Evolutionary conservation across 2,797 vertebrate genomes (phyloP).

Genomic region (Xerus rutilus): DNA sequence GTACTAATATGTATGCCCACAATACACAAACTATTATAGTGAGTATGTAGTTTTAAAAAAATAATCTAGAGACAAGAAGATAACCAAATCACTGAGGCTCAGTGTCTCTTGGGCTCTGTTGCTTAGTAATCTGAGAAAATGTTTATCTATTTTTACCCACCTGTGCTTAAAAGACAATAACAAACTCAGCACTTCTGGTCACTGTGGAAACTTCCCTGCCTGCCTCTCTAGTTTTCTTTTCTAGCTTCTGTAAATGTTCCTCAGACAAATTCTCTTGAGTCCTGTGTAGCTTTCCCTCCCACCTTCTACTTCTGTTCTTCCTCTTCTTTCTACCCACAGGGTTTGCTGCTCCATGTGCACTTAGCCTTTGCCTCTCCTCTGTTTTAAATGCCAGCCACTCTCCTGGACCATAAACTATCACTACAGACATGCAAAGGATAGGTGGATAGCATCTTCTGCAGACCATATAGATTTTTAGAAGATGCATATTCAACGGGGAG

Average conservation of each 20-base stretch:
- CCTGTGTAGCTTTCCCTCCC: not conserved
- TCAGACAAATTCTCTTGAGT: not conserved
- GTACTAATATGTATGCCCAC: not conserved
- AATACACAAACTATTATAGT: not conserved
- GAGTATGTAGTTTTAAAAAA: not conserved
- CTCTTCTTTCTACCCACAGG: not conserved
- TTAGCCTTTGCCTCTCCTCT: conserved; percentile 22
- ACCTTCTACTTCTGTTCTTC: not conserved
- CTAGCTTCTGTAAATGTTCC: not conserved
- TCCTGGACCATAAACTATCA: conserved; percentile 10
- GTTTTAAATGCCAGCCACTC: not conserved
- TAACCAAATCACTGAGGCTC: not conserved
- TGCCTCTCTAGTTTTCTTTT: conserved; percentile 27
- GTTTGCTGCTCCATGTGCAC: not conserved
- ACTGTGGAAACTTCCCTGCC: conserved; percentile 42
- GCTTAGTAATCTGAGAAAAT: conserved; percentile 64
- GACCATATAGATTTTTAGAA: not conserved
- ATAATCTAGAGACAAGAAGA: conserved; percentile 11
- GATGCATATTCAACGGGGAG: conserved; percentile 13
- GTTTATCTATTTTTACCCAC: conserved; percentile 71
- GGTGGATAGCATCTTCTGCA: conserved; percentile 29
- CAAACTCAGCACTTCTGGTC: conserved; percentile 21
- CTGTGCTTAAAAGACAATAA: conserved; percentile 68
- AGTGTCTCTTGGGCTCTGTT: not conserved
- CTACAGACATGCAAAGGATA: not conserved